phyloP scores from a whole-genome alignment of 2,113 vertebrate species.

The Syngnathus floridae region DNA sequence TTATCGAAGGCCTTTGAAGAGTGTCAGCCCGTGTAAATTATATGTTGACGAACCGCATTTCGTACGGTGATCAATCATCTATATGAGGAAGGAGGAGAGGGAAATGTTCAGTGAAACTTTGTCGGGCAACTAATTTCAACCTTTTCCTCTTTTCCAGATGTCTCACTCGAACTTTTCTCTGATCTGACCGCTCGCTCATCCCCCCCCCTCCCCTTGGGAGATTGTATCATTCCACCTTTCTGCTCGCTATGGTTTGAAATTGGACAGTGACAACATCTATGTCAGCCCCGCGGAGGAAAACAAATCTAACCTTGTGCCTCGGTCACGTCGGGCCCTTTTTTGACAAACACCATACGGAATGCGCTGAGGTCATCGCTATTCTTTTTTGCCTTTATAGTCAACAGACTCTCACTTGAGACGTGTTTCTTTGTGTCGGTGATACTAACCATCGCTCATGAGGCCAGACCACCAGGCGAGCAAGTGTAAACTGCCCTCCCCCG shows the following conservation, averaged over 20 bases:
- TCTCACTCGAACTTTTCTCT: slow-evolving; percentile 54
- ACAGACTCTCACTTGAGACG: slow-evolving; percentile 39
- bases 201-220: slow-evolving; percentile 34
- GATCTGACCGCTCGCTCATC: slow-evolving; percentile 48
- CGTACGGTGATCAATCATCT: slow-evolving; percentile 32
- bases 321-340: slow-evolving; percentile 56
- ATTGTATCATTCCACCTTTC: slow-evolving; percentile 27
- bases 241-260: slow-evolving; percentile 35
- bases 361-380: slow-evolving; percentile 42
- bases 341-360: slow-evolving; percentile 55
- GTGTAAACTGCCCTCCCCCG: slow-evolving; percentile 70
- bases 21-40: slow-evolving; percentile 19
- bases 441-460: slow-evolving; percentile 68
- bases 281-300: slow-evolving; percentile 46
- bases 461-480: slow-evolving; percentile 72
- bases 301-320: slow-evolving; percentile 41
- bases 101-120: slow-evolving; percentile 66
- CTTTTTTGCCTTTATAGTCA: slow-evolving; percentile 44
- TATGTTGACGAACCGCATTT: slow-evolving; percentile 32
- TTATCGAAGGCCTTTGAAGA: slow-evolving; percentile 25
- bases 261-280: slow-evolving; percentile 27
- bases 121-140: slow-evolving; percentile 71
- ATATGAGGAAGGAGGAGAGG: slow-evolving; percentile 30
- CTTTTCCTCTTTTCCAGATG: slow-evolving; percentile 70
- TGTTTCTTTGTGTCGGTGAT: slow-evolving; percentile 40